phyloP scores from a whole-genome alignment of 2,113 vertebrate genomes.

The human region DNA sequence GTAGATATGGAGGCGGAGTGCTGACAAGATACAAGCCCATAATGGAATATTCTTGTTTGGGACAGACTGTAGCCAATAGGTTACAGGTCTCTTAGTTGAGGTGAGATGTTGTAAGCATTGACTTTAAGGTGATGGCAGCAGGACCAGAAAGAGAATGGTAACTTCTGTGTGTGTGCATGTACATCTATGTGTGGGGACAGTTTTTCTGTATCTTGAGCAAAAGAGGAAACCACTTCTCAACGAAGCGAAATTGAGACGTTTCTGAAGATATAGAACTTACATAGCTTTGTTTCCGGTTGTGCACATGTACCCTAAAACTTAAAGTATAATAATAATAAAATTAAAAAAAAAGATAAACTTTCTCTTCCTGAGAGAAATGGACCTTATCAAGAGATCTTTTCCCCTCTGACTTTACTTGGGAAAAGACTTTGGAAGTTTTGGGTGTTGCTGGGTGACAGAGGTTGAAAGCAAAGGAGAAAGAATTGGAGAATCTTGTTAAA shows the following conservation, averaged over 20 bases:
- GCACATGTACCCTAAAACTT: too few species aligned
- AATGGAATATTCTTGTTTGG: not conserved
- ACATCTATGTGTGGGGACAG: not conserved
- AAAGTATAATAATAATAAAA: too few species aligned
- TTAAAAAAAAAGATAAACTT: not conserved
- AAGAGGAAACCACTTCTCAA: not conserved
- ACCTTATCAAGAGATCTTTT: not conserved
- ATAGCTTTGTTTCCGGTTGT: not conserved
- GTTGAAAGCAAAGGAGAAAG: not conserved
- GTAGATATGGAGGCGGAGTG: not conserved
- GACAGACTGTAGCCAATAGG: rapidly evolving
- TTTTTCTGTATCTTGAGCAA: not conserved
- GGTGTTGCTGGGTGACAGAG: not conserved
- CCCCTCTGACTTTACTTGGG: not conserved
- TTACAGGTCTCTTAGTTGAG: not conserved
- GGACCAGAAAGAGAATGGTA: not conserved
- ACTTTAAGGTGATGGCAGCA: not conserved
- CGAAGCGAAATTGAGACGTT: not conserved
- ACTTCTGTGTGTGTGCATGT: not conserved
- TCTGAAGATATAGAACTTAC: not conserved
- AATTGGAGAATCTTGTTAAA: not conserved
- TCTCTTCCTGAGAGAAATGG: not conserved
- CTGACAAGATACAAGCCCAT: rapidly evolving
- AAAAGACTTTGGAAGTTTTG: not conserved
- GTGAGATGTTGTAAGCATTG: not conserved